A percentile compares a stretch with the other conserved stretches of the same genome.
phyloP scores from a whole-genome alignment of 1,140 invertebrate species.

The Drosophila serrata region DNA sequence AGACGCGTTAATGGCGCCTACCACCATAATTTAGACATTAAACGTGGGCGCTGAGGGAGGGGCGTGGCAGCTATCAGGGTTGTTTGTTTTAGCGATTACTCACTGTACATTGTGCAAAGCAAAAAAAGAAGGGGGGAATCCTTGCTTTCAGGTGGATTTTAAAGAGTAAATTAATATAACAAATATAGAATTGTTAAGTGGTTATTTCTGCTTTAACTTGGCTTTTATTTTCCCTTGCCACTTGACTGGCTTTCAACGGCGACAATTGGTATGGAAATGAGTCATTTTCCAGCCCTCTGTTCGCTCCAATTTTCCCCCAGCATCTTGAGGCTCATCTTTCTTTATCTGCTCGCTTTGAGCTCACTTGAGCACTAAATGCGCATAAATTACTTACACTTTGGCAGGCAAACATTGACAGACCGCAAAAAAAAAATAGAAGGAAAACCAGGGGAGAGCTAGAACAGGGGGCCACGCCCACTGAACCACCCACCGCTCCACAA shows the following conservation, averaged over 20 bases:
- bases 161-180: neutral
- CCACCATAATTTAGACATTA: slow-evolving; percentile 78
- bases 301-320: slow-evolving; percentile 2
- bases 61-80: slow-evolving; percentile 46
- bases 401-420: slow-evolving; percentile 78
- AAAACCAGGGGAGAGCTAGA: neutral
- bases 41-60: slow-evolving; percentile 57
- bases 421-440: slow-evolving; percentile 8
- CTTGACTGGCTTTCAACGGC: slow-evolving; percentile 7
- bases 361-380: slow-evolving; percentile 81
- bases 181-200: neutral
- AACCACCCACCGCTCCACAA: slow-evolving; percentile 3
- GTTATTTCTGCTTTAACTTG: neutral
- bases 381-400: slow-evolving; percentile 84
- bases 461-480: slow-evolving; percentile 34
- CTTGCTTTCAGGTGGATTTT: neutral
- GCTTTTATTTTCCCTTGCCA: neutral
- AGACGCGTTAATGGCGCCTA: slow-evolving; percentile 62
- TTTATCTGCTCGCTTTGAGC: slow-evolving; percentile 65
- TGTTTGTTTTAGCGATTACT: slow-evolving; percentile 52
- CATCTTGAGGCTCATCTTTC: slow-evolving; percentile 52
- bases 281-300: neutral
- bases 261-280: slow-evolving; percentile 30
- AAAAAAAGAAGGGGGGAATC: neutral
- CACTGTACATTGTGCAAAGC: slow-evolving; percentile 21